These are phyloP conservation scores for Dione vanillae DNA, from an alignment of 2,888 invertebrate species.

Conservation along the genomic window DNA sequence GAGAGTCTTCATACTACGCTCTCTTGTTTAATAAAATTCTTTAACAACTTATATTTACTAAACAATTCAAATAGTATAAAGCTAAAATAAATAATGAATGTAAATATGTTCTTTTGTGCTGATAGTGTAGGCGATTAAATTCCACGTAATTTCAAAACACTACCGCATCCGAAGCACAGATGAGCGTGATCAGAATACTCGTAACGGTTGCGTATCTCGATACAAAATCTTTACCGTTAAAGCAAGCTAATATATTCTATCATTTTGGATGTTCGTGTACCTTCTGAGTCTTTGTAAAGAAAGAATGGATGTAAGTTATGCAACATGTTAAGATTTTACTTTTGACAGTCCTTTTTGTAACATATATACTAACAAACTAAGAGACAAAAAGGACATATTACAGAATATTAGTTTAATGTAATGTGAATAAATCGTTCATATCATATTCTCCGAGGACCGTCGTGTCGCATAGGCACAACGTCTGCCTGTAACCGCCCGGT, in stretches of 20 bases:
- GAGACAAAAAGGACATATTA: too few relatives aligned
- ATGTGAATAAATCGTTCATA: too few relatives aligned
- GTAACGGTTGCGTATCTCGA: constrained; percentile 22
- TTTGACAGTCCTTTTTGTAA: too few relatives aligned
- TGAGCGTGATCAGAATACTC: constrained; percentile 23
- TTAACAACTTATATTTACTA: too few relatives aligned
- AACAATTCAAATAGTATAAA: neutral
- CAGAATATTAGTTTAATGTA: too few relatives aligned
- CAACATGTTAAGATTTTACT: too few relatives aligned
- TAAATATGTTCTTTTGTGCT: neutral
- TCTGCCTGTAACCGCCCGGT: too few relatives aligned
- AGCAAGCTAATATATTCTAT: constrained; percentile 18
- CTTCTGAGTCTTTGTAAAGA: constrained; percentile 6
- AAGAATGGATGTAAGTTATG: neutral
- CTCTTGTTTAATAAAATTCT: too few relatives aligned
- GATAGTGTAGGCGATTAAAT: neutral
- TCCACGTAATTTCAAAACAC: constrained; percentile 10
- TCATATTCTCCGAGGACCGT: too few relatives aligned
- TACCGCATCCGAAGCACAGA: constrained; percentile 4
- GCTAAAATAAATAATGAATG: neutral
- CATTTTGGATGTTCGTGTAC: constrained; percentile 8
- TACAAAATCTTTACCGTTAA: constrained; percentile 24
- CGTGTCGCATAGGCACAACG: too few relatives aligned
- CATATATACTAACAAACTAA: too few relatives aligned
- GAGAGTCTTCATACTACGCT: too few relatives aligned